Base-by-base conservation (phyloP, 2,113 vertebrate genomes). In the Gorsachius goisagi region DNA sequence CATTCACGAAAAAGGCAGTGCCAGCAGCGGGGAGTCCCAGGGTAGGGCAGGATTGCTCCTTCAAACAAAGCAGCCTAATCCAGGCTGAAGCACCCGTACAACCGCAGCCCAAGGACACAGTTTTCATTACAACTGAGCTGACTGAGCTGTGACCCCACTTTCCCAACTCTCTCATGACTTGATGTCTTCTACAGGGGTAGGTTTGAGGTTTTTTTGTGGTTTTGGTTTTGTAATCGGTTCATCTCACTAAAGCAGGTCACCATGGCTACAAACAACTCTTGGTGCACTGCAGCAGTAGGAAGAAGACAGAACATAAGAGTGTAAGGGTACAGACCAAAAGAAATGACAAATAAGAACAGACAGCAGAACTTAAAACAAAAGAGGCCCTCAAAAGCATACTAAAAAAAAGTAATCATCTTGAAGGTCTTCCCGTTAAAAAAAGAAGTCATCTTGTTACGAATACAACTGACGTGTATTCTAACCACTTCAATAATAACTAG, bases 171-270 rank as follows among this genome's bases (percentile, higher is more conserved):
- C 26, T 52, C 58, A 44, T 9, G 6, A 67, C 23, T 67, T 41
- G 11, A 35, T 56, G 9, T 21, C 44, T 69, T 88, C 33, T 24
- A 9, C 5, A 88, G 27, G 6, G 15, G 13, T 32, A 53, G 11
- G 30, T 47, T 62, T 53, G 13, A 6, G n/a, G 1, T 0, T 5
- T 33, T 83, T 39, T 28, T 28, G n/a, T 49, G 10, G 32, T 52
- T 52, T 58, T 53, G 9, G 0, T 18, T 67, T 68, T 89, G 58
- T 28, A 12, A 72, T 50, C 33, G 53, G 19, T 32, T 81, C 12
- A 41, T 55, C 44, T 68, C 44, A 85, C 35, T 72, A 35, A 85
- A 64, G 62, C 35, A 69, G 16, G 12, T 32, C 66, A 73, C 13
- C 28, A 28, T 3, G 7, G 23, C 63, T 78, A 69, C 45, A 86